Evolutionary conservation across 2,888 invertebrate genomes (phyloP), one percentile per base, ranked within the genome.

Genomic region (Apotomis capreana): DNA sequence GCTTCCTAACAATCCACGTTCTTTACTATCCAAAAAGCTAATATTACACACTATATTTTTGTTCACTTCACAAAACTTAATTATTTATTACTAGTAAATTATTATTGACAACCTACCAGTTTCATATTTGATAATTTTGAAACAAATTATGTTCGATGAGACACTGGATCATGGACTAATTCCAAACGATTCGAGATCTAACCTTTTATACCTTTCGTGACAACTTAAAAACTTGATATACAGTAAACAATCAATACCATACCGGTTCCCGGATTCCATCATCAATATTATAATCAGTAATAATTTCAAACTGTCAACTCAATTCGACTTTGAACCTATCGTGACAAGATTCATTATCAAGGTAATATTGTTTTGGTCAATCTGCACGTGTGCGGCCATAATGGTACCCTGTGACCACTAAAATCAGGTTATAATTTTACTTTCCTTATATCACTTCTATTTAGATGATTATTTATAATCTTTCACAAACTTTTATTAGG

Each of bases 161-260:
- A 83, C 80, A 76, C 86, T 85, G 84, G 26, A 85, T 84, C 84
- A 84, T 85, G 87, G 85, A 91, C 89, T 92, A 90, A 89, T 91
- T 85, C 80, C 75, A 77, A 80, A 75, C 78, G 26, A 78, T 70
- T 80, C 76, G 81, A 77, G 78, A 78, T 86, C 79, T 83, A 86
- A 82, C 88, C 90, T 92, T 92, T 60, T 60, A 88, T 92, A 92
- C 88, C 88, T 88, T 87, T 85, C 83, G 78, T 78, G 76, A 81
- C 83, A 78, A 80, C 83, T 85, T 89, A 89, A 83, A 86, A 87
- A 84, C 87, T 79, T 83, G 82, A 82, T 77, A 81, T 85, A 87
- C 87, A 86, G 80, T 87, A 80, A 40, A 80, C 80, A 83, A 86
- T 40, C 6, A 40, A 87, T 84, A 86, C 87, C 86, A 86, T 89